phyloP scores from a whole-genome alignment of 2,888 invertebrate genomes.

The Terebella lapidaria region DNA sequence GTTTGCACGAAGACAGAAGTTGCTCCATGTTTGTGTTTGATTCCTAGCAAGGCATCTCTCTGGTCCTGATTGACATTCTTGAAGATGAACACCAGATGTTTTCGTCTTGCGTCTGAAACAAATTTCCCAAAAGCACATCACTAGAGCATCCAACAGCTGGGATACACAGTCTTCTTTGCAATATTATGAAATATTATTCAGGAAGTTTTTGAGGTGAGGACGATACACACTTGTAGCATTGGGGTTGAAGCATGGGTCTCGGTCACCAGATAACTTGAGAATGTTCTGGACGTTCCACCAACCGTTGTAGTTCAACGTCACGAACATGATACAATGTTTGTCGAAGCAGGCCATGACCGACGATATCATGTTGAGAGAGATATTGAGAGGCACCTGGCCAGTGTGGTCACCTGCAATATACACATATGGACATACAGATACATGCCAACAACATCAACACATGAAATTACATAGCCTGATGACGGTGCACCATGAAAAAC shows the following conservation, averaged over 20 bases:
- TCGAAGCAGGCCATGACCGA: background rate
- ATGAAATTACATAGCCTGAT: too few relatives aligned
- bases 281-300: background rate
- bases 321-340: background rate
- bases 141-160: too few relatives aligned
- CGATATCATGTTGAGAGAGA: background rate
- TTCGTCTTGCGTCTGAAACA: conserved; percentile 15
- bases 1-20: too few relatives aligned
- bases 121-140: background rate
- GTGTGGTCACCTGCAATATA: background rate
- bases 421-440: too few relatives aligned
- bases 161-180: too few relatives aligned
- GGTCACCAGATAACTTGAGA: background rate
- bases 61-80: conserved; percentile 20
- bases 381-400: background rate
- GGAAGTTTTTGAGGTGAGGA: too few relatives aligned
- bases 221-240: background rate
- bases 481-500: too few relatives aligned
- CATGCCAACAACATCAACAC: too few relatives aligned
- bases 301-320: background rate
- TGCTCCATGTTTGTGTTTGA: conserved; percentile 14
- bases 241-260: background rate
- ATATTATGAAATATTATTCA: too few relatives aligned
- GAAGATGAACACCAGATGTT: conserved; percentile 23
- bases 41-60: conserved; percentile 21